Base-by-base conservation (phyloP, 2,888 invertebrate genomes). In the Spatulosminthurus flaviceps region DNA sequence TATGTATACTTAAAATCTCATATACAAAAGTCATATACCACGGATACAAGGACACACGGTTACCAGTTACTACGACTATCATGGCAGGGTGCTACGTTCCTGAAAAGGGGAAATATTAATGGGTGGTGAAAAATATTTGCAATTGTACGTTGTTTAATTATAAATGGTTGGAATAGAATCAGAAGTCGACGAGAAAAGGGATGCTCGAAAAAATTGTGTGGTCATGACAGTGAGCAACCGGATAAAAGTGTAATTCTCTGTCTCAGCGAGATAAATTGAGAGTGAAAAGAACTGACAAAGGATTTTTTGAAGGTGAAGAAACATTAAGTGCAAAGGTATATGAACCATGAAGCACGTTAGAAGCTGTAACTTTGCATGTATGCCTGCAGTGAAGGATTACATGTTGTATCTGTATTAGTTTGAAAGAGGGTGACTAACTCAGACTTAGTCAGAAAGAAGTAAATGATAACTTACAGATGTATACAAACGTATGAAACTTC, bases 261-360 rank as follows among this genome's bases (percentile, higher is more conserved):
- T 22, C 70, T 29, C 72, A 69, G 26, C 43, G 72, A 72, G 51
- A 51, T 51, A 72, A 72, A 72, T 72, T 72, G 43, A 42, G 43
- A 72, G 51, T 72, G 72, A 72, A 67, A 9, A 13, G 67, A 67
- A 51, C 51, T 72, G 43, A 71, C 42, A 71, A 71, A 43, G 41
- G 43, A 42, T 41, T 71, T n/a, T n/a, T 71, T 71, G 71, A 71
- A 71, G 71, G 71, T 71, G 71, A 71, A 71, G 71, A 41, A 51
- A 51, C 16, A 51, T 51, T 69, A 69, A 69, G 29, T 26, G 28
- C n/a, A n/a, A 69, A 21, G 28, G 19, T 26, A 29, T n/a, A 29
- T 26, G 28, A 11, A 29, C 16, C 1, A 19, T 69, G 69, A 69
- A 69, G 29, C n/a, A 29, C 29, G 19, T 26, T 19, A 22, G 1